Conservation (phyloP, 2,888 invertebrate species). For the Drosophila nr. medialis region DNA sequence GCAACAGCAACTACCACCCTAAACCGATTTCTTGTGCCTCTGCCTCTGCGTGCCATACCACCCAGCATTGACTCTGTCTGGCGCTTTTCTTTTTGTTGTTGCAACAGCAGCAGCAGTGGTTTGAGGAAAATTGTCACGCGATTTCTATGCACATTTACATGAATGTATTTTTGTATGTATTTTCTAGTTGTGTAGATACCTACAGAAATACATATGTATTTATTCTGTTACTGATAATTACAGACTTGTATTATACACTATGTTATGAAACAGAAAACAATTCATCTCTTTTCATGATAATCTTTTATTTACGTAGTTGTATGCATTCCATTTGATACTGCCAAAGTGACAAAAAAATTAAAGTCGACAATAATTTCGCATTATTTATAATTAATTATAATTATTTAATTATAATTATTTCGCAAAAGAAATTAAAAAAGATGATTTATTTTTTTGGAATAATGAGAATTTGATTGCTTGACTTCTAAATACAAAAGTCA, state of each 20-base stretch:
- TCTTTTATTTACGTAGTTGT: not conserved
- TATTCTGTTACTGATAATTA: not conserved
- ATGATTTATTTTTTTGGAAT: not conserved
- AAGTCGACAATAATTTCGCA: not conserved
- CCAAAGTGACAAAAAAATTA: not conserved
- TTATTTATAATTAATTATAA: too few species aligned
- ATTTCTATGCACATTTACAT: constrained; percentile 41
- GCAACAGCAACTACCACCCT: constrained; percentile 26
- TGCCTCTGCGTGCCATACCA: not conserved
- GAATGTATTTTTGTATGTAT: constrained; percentile 5
- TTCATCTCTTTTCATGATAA: not conserved
- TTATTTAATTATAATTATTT: too few species aligned
- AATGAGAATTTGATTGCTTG: not conserved
- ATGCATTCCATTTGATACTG: not conserved
- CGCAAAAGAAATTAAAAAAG: not conserved
- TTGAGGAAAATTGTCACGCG: constrained; percentile 65
- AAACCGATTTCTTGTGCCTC: constrained; percentile 24
- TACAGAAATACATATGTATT: constrained; percentile 1
- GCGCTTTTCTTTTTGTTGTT: constrained; percentile 37
- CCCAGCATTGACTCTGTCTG: constrained; percentile 33
- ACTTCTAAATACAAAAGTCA: not conserved
- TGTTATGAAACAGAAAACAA: not conserved
- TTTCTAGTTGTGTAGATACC: constrained; percentile 10
- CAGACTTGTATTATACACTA: not conserved
- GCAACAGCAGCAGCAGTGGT: constrained; percentile 11